These are phyloP conservation scores for Entelurus aequoreus DNA, from an alignment of 2,113 vertebrate genomes.

Conservation along the genomic window DNA sequence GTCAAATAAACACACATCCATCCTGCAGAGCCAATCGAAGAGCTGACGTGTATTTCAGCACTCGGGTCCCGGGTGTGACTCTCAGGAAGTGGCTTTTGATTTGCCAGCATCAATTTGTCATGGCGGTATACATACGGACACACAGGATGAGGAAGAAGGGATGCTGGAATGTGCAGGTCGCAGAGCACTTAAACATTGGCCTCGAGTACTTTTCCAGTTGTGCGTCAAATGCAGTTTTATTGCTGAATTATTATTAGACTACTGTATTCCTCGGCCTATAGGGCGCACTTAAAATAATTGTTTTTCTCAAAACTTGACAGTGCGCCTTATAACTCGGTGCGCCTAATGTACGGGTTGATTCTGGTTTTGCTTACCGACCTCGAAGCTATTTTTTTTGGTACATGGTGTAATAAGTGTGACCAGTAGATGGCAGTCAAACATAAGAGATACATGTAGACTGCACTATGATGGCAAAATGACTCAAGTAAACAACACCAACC, in stretches of 20 bases:
- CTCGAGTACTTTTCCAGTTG: constrained; percentile 14
- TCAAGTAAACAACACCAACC: too few species aligned
- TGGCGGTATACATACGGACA: constrained; percentile 10
- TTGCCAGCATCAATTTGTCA: constrained; percentile 51
- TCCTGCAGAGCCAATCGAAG: constrained; percentile 38
- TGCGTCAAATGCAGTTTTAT: constrained; percentile 5
- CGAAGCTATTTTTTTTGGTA: too few species aligned
- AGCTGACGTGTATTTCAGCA: constrained; percentile 31
- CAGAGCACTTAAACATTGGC: constrained; percentile 27
- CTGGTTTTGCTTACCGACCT: too few species aligned
- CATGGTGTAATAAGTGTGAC: too few species aligned
- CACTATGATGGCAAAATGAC: too few species aligned
- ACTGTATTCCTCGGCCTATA: too few species aligned
- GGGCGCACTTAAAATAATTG: too few species aligned
- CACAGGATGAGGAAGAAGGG: constrained; percentile 42
- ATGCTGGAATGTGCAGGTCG: constrained; percentile 34
- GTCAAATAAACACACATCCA: constrained; percentile 71
- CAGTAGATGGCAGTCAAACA: too few species aligned
- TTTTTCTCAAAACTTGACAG: too few species aligned
- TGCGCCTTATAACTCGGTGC: too few species aligned
- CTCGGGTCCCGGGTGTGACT: constrained; percentile 44
- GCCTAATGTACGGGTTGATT: too few species aligned
- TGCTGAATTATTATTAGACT: background rate
- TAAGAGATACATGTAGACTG: too few species aligned
- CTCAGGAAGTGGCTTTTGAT: constrained; percentile 64